Conservation (phyloP, 92 coral and sea anemone species). For the Palythoa grandiflora region DNA sequence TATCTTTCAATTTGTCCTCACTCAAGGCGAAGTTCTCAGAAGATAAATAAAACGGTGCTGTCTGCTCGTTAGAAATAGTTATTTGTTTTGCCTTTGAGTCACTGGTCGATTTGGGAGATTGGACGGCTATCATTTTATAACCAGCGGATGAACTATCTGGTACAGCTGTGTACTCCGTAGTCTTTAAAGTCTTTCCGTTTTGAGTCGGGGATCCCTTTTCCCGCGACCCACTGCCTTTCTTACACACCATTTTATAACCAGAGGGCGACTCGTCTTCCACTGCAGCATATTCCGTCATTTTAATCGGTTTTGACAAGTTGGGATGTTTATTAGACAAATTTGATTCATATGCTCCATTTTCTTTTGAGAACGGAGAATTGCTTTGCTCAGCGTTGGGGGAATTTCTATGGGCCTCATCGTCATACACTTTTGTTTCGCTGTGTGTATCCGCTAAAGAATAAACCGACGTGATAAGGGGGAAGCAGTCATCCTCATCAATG, state of each 20-base stretch:
- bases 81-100: neutral
- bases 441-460: constrained; percentile 74
- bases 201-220: neutral
- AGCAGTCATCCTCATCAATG: constrained; percentile 76
- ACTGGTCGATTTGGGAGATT: neutral
- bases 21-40: neutral
- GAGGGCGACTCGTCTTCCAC: constrained; percentile 8
- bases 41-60: constrained; percentile 5
- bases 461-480: constrained; percentile 84
- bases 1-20: neutral
- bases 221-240: constrained; percentile 1
- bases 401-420: neutral
- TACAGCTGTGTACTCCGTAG: constrained; percentile 17
- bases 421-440: neutral
- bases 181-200: constrained; percentile 12
- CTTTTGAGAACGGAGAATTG: neutral
- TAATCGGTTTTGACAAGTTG: constrained; percentile 18
- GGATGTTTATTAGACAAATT: neutral
- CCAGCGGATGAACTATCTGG: constrained; percentile 11
- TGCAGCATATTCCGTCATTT: constrained; percentile 28
- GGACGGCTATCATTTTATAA: constrained; percentile 34
- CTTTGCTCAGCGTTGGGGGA: neutral
- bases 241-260: constrained; percentile 22
- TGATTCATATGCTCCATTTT: neutral
- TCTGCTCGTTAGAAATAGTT: neutral